Evolutionary conservation across 2,888 invertebrate genomes (phyloP).

Genomic region (Buathra laborator): DNA sequence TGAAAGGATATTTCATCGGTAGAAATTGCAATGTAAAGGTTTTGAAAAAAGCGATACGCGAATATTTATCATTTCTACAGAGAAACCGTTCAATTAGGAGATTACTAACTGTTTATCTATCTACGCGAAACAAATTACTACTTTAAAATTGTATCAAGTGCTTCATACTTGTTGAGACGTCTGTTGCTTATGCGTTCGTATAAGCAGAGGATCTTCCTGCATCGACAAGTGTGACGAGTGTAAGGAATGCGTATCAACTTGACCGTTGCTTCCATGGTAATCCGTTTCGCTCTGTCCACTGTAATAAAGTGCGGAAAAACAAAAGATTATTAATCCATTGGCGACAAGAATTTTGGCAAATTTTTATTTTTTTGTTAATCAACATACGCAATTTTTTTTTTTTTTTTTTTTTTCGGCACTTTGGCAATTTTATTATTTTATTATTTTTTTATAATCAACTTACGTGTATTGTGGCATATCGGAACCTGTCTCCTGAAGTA

Average conservation of each 20-base stretch:
- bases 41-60: too few species aligned
- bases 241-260: slow-evolving; percentile 88
- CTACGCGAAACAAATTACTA: not conserved
- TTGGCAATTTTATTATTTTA: too few species aligned
- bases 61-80: too few species aligned
- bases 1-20: too few species aligned
- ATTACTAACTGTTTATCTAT: not conserved
- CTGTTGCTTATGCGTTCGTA: slow-evolving; percentile 89
- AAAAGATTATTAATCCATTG: slow-evolving; percentile 25
- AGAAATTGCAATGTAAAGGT: too few species aligned
- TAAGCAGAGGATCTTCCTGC: slow-evolving; percentile 86
- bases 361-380: too few species aligned
- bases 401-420: too few species aligned
- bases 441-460: slow-evolving; percentile 81
- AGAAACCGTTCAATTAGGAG: not conserved
- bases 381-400: too few species aligned
- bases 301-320: slow-evolving; percentile 71
- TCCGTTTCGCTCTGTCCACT: slow-evolving; percentile 86
- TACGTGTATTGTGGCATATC: slow-evolving; percentile 90
- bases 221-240: slow-evolving; percentile 87
- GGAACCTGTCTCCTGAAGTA: slow-evolving; percentile 88
- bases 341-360: not conserved
- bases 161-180: slow-evolving; percentile 88
- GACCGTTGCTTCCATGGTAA: slow-evolving; percentile 88
- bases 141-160: not conserved